These are phyloP conservation scores for Alentia gelatinosa DNA, from an alignment of 2,888 invertebrate genomes.

Conservation along the genomic window DNA sequence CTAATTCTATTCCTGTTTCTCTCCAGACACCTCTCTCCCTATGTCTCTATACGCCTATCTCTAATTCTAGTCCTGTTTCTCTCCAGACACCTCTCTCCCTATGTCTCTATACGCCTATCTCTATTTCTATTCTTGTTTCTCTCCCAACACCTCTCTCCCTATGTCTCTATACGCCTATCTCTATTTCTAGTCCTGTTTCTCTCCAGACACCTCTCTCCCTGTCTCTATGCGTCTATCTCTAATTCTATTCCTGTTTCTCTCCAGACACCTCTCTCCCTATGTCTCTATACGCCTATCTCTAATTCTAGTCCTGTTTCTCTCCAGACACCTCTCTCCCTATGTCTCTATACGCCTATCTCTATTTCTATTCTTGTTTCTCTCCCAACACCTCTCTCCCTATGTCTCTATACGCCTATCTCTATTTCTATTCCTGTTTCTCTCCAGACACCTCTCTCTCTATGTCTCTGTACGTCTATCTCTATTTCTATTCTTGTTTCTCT, in stretches of 20 bases:
- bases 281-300: not conserved
- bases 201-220: not conserved
- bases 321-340: not conserved
- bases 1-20: not conserved
- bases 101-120: not conserved
- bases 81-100: not conserved
- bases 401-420: not conserved
- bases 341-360: not conserved
- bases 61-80: not conserved
- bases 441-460: not conserved
- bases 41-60: not conserved
- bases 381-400: not conserved
- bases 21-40: not conserved
- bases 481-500: not conserved
- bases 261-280: not conserved
- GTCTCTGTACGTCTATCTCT: not conserved
- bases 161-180: not conserved
- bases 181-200: not conserved
- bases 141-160: not conserved
- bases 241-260: not conserved
- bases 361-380: not conserved
- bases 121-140: not conserved
- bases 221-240: not conserved
- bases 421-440: not conserved
- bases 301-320: not conserved